Conservation (phyloP, 2,113 vertebrate species). For the Brevimyrus niger region DNA sequence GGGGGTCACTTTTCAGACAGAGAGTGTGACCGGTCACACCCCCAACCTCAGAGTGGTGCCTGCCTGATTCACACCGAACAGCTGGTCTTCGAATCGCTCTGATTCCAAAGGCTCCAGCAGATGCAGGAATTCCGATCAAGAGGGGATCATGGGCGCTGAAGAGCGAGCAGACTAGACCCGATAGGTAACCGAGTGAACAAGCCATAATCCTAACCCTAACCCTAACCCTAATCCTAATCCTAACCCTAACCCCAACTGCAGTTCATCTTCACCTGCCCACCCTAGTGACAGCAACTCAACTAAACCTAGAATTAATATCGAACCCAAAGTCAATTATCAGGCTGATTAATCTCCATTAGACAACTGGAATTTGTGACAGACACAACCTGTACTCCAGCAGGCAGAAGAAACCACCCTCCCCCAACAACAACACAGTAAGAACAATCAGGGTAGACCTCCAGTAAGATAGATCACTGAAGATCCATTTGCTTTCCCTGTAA, state of each 20-base stretch:
- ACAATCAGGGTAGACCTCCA: background rate
- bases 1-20: background rate
- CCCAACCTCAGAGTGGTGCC: background rate
- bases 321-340: background rate
- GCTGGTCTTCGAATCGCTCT: background rate
- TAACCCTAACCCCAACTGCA: no score
- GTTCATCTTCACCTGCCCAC: background rate
- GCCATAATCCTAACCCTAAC: background rate
- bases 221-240: background rate
- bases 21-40: background rate
- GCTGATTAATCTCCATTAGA: background rate
- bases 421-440: background rate
- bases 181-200: background rate
- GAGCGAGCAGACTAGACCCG: background rate
- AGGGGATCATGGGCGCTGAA: background rate
- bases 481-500: background rate
- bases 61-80: background rate
- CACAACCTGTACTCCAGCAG: background rate
- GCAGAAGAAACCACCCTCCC: background rate
- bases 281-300: background rate
- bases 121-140: background rate
- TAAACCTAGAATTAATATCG: background rate
- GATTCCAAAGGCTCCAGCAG: background rate
- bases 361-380: background rate
- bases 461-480: background rate